Base-by-base conservation (phyloP, 2,888 invertebrate species). In the Trachelus stipa region DNA sequence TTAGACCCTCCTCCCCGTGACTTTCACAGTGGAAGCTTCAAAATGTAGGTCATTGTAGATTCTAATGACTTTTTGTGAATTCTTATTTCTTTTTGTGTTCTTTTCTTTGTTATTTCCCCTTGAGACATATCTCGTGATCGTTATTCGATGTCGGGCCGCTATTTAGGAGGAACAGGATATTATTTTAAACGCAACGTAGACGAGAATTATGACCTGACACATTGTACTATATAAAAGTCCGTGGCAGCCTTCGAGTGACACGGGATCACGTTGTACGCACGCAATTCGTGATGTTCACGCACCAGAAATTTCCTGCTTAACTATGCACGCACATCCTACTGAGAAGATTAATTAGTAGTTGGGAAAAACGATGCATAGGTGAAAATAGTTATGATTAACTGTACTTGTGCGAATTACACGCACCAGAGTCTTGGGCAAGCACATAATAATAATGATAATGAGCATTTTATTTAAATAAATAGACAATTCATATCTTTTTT, bases 201-300 rank as follows among this genome's bases (percentile, higher is more conserved):
- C 56, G 56, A 56, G 23, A 56, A 56, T 56, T 56, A 56, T 56
- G 56, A 56, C 9, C 23, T 56, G 56, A 56, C 56, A 23, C 9
- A 23, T 56, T 75, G 34, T 75, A 68, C 34, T 68, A 68, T 75
- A 34, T 23, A 77, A 76, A 31, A 73, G 68, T 69, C 34, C 68
- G 77, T 77, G 77, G 73, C 74, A 73, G 77, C 73, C 77, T 68
- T 77, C 73, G 73, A 77, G 73, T 77, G 77, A 77, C 73, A 77
- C 77, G 37, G 77, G 69, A 77, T 34, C 73, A 73, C 73, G 68
- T 68, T 73, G 31, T 31, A 31, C 73, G 33, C 34, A 68, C 74
- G 73, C 34, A 77, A 73, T 73, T 74, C 73, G 69, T 74, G 77
- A 73, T 33, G 69, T 40, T 74, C n/a, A 56, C 56, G 56, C 56